Conservation (phyloP, 2,888 invertebrate species). For the Dione vanillae region DNA sequence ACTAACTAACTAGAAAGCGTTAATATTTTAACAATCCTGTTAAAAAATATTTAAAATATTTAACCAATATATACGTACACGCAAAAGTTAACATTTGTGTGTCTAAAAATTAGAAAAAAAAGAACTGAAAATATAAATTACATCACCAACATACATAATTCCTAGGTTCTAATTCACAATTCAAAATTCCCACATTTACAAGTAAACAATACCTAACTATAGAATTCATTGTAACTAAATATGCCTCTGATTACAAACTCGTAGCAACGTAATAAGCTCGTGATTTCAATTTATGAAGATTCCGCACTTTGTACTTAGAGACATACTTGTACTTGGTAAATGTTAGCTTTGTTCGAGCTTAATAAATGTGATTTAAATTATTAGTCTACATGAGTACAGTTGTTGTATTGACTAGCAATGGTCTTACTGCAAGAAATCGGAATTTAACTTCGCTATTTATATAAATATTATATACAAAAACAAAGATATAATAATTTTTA, state of each 20-base stretch:
- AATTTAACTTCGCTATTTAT: no score
- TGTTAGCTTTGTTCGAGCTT: constrained; percentile 17
- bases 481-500: no score
- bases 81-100: no score
- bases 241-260: constrained; percentile 44
- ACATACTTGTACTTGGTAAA: constrained; percentile 19
- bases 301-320: constrained; percentile 37
- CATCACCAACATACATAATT: not conserved
- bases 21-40: no score
- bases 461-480: no score
- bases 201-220: constrained; percentile 27
- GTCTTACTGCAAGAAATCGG: no score
- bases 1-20: no score
- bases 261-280: constrained; percentile 51
- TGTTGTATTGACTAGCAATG: not conserved
- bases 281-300: constrained; percentile 52
- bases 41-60: no score
- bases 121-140: not conserved
- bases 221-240: constrained; percentile 37
- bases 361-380: constrained; percentile 6
- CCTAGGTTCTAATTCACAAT: not conserved
- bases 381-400: not conserved
- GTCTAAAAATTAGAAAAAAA: no score
- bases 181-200: constrained; percentile 13
- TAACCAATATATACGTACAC: no score